Evolutionary conservation across 2,888 invertebrate genomes (phyloP).

Genomic region (Drosophila paranaensis): DNA sequence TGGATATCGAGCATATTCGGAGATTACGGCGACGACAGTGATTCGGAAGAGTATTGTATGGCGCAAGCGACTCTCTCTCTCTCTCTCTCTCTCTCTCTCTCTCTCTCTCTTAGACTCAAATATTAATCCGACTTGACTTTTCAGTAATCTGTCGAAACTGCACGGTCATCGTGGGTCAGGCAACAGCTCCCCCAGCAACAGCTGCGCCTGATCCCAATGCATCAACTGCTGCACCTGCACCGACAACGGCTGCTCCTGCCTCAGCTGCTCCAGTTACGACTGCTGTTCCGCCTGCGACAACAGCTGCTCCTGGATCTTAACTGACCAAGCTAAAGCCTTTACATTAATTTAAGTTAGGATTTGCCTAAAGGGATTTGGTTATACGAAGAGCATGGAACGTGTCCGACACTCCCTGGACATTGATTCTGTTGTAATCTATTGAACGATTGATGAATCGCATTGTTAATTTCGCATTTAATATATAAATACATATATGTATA

Average conservation of each 20-base stretch:
- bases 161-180: slow-evolving; percentile 61
- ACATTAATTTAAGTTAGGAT: not conserved
- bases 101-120: accelerated
- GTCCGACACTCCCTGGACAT: not conserved
- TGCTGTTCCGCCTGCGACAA: not conserved
- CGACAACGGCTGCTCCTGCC: slow-evolving; percentile 1
- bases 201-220: slow-evolving; percentile 10
- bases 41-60: slow-evolving; percentile 54
- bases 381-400: slow-evolving; percentile 33
- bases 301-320: not conserved
- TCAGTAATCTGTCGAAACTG: slow-evolving; percentile 77
- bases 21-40: slow-evolving; percentile 41
- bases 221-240: slow-evolving; percentile 5
- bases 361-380: slow-evolving; percentile 48
- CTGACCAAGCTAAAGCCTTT: not conserved
- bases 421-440: no score
- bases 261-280: slow-evolving; percentile 4
- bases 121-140: not conserved
- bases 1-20: slow-evolving; percentile 42
- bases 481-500: not conserved
- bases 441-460: not conserved
- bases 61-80: not conserved
- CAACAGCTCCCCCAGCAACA: slow-evolving; percentile 21
- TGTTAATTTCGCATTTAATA: not conserved
- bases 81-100: not conserved